phyloP scores from a whole-genome alignment of 2,797 vertebrate species.

The Onychomys arenicola region DNA sequence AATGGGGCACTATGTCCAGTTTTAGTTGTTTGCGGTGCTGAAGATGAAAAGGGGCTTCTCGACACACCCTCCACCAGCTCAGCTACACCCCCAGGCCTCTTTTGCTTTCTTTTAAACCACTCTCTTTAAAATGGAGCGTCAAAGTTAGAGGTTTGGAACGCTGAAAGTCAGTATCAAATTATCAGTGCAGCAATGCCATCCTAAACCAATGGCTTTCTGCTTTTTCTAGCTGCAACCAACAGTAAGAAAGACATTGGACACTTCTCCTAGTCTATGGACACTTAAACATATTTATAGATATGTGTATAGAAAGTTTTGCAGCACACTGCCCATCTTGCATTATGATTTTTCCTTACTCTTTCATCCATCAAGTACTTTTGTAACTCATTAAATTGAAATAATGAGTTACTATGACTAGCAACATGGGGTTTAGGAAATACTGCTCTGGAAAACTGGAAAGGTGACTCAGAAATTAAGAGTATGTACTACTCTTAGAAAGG shows the following conservation, averaged over 20 bases:
- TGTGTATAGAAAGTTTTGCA: neutral
- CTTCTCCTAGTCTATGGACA: neutral
- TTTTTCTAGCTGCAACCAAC: neutral
- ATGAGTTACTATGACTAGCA: constrained; percentile 6
- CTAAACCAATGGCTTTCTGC: constrained; percentile 35
- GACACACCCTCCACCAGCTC: neutral
- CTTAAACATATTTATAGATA: neutral
- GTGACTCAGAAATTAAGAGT: neutral
- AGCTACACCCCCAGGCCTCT: neutral
- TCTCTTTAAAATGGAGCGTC: neutral
- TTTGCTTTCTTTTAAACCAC: neutral
- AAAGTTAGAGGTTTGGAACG: neutral
- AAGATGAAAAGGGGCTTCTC: no score
- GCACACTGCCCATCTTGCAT: neutral
- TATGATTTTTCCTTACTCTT: constrained; percentile 7
- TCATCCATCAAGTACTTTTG: neutral
- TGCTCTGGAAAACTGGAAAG: neutral
- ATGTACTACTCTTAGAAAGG: neutral
- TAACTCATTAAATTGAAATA: constrained; percentile 31
- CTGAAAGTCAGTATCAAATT: constrained; percentile 42
- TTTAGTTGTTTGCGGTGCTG: neutral
- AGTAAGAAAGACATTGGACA: neutral
- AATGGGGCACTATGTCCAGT: neutral
- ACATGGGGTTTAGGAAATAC: neutral
- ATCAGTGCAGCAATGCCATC: neutral